Evolutionary conservation across 2,113 vertebrate genomes (phyloP).

Genomic region (Chascanopsetta lugubris): DNA sequence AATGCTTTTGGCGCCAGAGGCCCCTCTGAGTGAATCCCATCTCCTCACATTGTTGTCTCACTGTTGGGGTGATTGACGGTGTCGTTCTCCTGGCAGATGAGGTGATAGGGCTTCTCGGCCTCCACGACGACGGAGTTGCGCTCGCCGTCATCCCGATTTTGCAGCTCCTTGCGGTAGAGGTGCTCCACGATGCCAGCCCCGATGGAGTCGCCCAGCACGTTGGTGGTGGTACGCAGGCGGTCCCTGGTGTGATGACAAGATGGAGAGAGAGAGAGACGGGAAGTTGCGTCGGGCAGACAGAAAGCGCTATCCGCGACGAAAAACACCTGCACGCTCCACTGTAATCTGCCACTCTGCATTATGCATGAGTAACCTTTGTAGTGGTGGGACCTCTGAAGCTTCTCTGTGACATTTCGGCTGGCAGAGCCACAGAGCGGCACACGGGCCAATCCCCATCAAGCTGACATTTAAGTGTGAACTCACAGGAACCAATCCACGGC

Average conservation of each 20-base stretch:
- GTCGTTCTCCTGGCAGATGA: constrained; percentile 85
- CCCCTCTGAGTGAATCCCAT: neutral
- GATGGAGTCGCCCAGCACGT: constrained; percentile 93
- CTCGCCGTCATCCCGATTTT: constrained; percentile 84
- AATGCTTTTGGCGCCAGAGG: constrained; percentile 13
- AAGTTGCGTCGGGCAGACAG: too few relatives aligned
- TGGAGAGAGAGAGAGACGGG: neutral
- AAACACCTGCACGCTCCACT: too few relatives aligned
- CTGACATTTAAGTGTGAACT: constrained; percentile 85
- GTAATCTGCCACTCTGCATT: constrained; percentile 64
- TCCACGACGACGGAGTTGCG: constrained; percentile 85
- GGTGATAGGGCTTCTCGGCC: constrained; percentile 86
- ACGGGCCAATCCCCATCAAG: constrained; percentile 68
- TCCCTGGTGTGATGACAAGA: constrained; percentile 81
- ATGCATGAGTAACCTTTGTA: constrained; percentile 80
- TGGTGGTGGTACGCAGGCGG: constrained; percentile 92
- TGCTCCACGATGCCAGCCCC: constrained; percentile 95
- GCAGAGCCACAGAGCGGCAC: constrained; percentile 35
- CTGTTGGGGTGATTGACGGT: constrained; percentile 78
- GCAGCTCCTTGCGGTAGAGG: constrained; percentile 89
- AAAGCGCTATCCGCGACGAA: too few relatives aligned
- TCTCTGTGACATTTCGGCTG: constrained; percentile 73
- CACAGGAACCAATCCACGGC: constrained; percentile 99
- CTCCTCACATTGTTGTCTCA: constrained; percentile 86
- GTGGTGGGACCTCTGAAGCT: constrained; percentile 65